phyloP scores from a whole-genome alignment of 2,888 invertebrate species.

The Drosophila tripunctata region DNA sequence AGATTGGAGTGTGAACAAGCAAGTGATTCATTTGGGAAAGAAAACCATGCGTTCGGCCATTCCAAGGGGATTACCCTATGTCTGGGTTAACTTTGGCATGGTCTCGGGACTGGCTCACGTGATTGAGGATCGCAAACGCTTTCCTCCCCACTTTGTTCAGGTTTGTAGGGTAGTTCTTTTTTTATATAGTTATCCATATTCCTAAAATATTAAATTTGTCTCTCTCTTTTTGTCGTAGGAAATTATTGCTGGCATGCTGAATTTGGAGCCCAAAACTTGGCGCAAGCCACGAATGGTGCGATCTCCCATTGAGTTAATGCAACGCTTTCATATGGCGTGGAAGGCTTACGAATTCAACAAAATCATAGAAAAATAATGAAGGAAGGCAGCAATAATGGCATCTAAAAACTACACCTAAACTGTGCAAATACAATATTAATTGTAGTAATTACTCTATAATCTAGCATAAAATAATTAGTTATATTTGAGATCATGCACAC shows the following conservation, averaged over 20 bases:
- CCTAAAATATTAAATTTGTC: too few species aligned
- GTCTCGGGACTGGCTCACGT: slow-evolving; percentile 97
- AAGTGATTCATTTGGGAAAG: slow-evolving; percentile 89
- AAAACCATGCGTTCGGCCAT: slow-evolving; percentile 92
- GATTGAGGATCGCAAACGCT: slow-evolving; percentile 95
- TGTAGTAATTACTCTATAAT: not conserved
- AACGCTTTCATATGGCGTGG: slow-evolving; percentile 90
- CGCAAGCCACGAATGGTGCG: slow-evolving; percentile 90
- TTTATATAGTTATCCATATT: too few species aligned
- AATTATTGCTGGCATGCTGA: slow-evolving; percentile 97
- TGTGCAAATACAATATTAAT: not conserved
- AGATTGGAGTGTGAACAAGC: slow-evolving; percentile 98
- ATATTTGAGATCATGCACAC: too few species aligned
- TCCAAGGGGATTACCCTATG: slow-evolving; percentile 97
- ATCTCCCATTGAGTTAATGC: slow-evolving; percentile 84
- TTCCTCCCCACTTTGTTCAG: slow-evolving; percentile 90
- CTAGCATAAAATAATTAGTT: not conserved
- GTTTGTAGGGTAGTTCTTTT: not conserved
- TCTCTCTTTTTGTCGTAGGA: too few species aligned
- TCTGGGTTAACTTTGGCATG: slow-evolving; percentile 96
- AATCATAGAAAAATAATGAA: not conserved
- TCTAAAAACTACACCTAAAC: not conserved
- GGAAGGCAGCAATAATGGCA: not conserved
- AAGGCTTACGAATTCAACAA: slow-evolving; percentile 86
- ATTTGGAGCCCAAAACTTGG: slow-evolving; percentile 94